Base-by-base conservation (phyloP, 2,797 vertebrate genomes). In the Ceyx erithaca region DNA sequence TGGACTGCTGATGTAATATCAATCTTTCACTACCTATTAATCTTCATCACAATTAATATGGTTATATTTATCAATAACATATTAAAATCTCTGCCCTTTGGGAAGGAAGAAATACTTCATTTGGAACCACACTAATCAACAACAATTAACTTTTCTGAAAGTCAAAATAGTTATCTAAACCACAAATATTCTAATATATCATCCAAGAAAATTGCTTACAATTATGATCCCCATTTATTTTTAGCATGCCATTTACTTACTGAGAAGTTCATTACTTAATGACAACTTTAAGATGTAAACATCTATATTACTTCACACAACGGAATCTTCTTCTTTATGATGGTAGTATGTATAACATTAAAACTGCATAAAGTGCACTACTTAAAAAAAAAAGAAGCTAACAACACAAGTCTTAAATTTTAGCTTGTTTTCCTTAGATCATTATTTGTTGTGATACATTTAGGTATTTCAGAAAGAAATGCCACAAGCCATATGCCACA, bases 111-210 rank as follows among this genome's bases (percentile, higher is more conserved):
- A 71, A 30, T 57, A 30, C 6, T 70, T 92, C 71, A 80, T 45
- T 90, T 37, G 11, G 57, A 88, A 87, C 15, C 25, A 67, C 14
- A 18, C 23, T 79, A 43, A 90, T 46, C 46, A 94, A 87, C 21
- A 80, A 62, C 52, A 80, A 73, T 59, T 45, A 94, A 55, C 12
- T 52, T 88, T 68, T 91, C 28, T 82, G n/a, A 85, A 92, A 93
- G 72, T 80, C 54, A 90, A 94, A 94, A 55, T 63, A 92, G 62
- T 87, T 90, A 67, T 61, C 72, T 92, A 78, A 90, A 78, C 30
- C 33, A 82, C 6, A 85, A 94, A 75, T 54, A 85, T 80, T 80
- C 31, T 49, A 75, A 71, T 64, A 58, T 11, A 77, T 49, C 59
- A 77, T 14, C 68, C 28, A 64, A 64, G 37, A 57, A 87, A 92